phyloP scores from a whole-genome alignment of 2,797 vertebrate species.

The Argyrosomus regius region DNA sequence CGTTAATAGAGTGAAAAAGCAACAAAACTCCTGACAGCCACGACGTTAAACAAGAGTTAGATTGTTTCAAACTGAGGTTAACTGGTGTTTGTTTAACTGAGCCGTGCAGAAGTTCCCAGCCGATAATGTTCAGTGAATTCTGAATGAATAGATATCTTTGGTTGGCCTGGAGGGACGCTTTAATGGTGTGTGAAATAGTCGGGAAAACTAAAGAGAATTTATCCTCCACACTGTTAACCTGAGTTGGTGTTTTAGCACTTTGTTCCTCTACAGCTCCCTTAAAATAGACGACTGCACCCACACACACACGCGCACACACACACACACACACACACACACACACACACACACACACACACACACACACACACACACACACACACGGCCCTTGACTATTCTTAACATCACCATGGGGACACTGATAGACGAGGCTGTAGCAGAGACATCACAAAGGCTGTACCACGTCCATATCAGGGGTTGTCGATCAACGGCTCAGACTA shows the following conservation, averaged over 20 bases:
- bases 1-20: not conserved
- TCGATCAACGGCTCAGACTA: slow-evolving; percentile 15
- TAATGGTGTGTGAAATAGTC: slow-evolving; percentile 10
- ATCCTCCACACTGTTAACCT: not conserved
- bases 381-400: slow-evolving; percentile 44
- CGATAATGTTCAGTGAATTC: not conserved
- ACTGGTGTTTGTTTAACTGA: not conserved
- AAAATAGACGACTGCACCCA: slow-evolving; percentile 30
- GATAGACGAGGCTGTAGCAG: slow-evolving; percentile 14
- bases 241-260: not conserved
- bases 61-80: not conserved
- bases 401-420: slow-evolving; percentile 60
- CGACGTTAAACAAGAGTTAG: not conserved
- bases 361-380: no score
- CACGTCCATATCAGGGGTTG: slow-evolving; percentile 33
- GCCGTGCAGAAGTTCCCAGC: not conserved
- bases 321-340: not conserved
- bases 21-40: not conserved
- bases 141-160: not conserved
- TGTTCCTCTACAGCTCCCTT: slow-evolving; percentile 27
- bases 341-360: slow-evolving; percentile 37
- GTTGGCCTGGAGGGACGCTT: not conserved
- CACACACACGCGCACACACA: slow-evolving; percentile 27
- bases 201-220: not conserved
- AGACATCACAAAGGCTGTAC: slow-evolving; percentile 20